Percentiles rank a stretch among this genome's conserved stretches.
Evolutionary conservation across 2,888 invertebrate genomes (phyloP).

Genomic region (Limnephilus lunatus): DNA sequence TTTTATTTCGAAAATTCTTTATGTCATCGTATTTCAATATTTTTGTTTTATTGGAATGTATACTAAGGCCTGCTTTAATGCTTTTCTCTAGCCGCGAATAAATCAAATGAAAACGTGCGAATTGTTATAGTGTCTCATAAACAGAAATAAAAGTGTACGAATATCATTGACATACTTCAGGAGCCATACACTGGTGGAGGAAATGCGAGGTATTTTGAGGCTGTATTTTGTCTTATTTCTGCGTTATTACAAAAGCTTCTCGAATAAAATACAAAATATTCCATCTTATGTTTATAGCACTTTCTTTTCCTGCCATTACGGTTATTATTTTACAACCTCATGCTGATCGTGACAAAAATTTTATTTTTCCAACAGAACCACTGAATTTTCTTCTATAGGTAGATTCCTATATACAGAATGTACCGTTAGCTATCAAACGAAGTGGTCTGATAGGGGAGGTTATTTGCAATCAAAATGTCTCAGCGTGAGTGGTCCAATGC

Average conservation of each 20-base stretch:
- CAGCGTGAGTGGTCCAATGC: too few species aligned
- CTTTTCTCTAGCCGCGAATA: not conserved
- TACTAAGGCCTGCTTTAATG: not conserved
- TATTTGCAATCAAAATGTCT: too few species aligned
- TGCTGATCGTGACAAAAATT: not conserved
- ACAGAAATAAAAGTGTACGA: not conserved
- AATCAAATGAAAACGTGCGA: constrained; percentile 1
- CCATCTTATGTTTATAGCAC: constrained; percentile 2
- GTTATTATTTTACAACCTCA: not conserved
- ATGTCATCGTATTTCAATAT: not conserved
- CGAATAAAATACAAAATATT: not conserved
- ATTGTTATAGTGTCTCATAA: constrained; percentile 2
- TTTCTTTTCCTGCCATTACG: not conserved
- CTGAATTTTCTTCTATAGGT: not conserved
- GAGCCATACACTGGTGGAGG: not conserved
- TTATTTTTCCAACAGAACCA: not conserved
- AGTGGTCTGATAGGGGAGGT: too few species aligned
- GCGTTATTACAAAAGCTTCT: not conserved
- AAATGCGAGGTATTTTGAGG: not conserved
- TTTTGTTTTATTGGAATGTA: constrained; percentile 2
- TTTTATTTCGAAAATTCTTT: not conserved
- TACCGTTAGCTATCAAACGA: too few species aligned
- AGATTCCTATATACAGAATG: not conserved
- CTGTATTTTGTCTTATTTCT: not conserved
- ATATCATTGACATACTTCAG: not conserved